Base-by-base conservation (phyloP, 2,113 vertebrate species). In the Forbesichthys papilliferus region DNA sequence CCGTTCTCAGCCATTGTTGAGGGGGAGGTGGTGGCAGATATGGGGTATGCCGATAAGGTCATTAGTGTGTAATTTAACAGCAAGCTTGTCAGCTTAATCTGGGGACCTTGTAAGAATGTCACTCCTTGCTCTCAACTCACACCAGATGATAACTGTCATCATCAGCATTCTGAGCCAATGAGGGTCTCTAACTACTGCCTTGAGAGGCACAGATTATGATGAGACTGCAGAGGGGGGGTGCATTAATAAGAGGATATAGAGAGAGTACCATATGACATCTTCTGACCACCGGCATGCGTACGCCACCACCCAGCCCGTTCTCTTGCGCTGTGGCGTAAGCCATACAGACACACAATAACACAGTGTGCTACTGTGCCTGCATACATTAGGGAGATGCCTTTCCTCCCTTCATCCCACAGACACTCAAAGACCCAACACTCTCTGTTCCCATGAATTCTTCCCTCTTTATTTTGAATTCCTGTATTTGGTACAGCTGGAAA, bases 41-140 rank as follows among this genome's bases (percentile, higher is more conserved):
- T 9, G 55, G 55, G 9, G 8, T 14, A 0, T 70, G 78, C 61
- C 92, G 91, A 93, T 87, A 82, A 91, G 77, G 64, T 77, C 56
- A 80, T 90, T 89, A 86, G 80, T 36, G 33, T 61, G 71, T 77
- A 49, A 88, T 91, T 89, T 87, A 84, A 53, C 85, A 68, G 33
- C 73, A 61, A 69, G 66, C 76, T 85, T 42, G 72, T 83, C 87
- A 72, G 84, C 90, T 92, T 65, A 93, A 27, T 92, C 90, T 87
- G 88, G 69, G 54, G n/a, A 62, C 27, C 0, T 48, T 36, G 61
- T 73, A 69, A 69, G 79, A 61, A 73, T 74, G 77, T 73, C 77
- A 56, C 48, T 74, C 74, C 69, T 56, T 20, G 70, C 78, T 55
- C 78, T 54, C 62, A 69, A 86, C 62, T 73, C 70, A 65, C 73